Evolutionary conservation across 2,113 vertebrate species (phyloP), one percentile per base, ranked within the genome.

Genomic region (Lanius ludovicianus): DNA sequence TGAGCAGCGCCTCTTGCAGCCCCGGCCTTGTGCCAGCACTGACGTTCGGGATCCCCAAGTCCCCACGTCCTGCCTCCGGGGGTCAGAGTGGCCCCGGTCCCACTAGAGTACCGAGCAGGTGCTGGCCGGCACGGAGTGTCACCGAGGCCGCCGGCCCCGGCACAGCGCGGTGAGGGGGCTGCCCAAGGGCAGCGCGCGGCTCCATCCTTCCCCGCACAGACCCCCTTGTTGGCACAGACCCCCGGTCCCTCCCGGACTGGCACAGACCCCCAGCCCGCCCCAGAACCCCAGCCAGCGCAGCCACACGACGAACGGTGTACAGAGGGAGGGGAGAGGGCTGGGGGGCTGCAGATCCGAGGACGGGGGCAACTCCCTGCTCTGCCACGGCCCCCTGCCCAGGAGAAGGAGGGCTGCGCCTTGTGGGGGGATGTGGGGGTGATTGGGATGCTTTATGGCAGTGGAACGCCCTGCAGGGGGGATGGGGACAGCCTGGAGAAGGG

Each of bases 1-100:
- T 6, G 15, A 41, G 15, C 9, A 2, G 44, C 6, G 8, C n/a
- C 74, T 27, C 6, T 1, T 16, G 35, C 60, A 17, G 27, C 47
- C 11, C 33, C 1, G 19, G 33, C 65, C 8, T 1, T 5, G 21
- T 5, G 44, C 60, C 3, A 11, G 68, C n/a, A 12, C 41, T 1
- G 39, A 25, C 1, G 4, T 15, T 25, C 1, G 2, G 1, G 4
- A 13, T 22, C 15, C 37, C 28, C 31, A 24, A 2, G 50, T 9
- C 5, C 50, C 52, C 50, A 10, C 1, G 6, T 18, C 24, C 35
- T 31, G 14, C 50, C 42, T 10, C 3, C 5, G 23, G 27, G n/a
- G 50, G 14, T 16, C 42, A 19, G 30, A 15, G 24, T 1, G 9
- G 57, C 25, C 37, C 30, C 11, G 8, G 42, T 33, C 9, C 18